These are phyloP conservation scores for Thaleichthys pacificus DNA, from an alignment of 2,797 vertebrate genomes.

Conservation along the genomic window DNA sequence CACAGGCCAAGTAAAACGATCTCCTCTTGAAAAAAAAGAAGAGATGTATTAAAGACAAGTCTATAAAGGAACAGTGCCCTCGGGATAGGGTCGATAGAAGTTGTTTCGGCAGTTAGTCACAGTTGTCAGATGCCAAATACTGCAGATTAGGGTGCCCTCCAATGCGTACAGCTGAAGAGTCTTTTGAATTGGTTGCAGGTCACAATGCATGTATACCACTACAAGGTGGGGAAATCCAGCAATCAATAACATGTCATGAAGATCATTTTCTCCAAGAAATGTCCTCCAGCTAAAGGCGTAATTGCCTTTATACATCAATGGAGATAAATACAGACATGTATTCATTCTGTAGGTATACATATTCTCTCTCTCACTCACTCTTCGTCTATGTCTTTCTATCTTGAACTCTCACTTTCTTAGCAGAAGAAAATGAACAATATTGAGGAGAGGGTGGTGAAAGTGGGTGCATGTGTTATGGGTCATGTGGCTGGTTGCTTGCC, in stretches of 20 bases:
- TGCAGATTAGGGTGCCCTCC: conserved; percentile 57
- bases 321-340: background rate
- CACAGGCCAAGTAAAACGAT: background rate
- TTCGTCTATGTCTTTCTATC: no score
- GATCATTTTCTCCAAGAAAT: no score
- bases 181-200: conserved; percentile 41
- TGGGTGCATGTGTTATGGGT: no score
- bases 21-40: conserved; percentile 38
- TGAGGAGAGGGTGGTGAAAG: no score
- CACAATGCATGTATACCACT: conserved; percentile 42
- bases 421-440: no score
- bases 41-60: conserved; percentile 57
- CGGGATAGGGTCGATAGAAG: conserved; percentile 62
- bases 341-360: no score
- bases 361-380: no score
- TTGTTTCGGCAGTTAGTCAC: conserved; percentile 68
- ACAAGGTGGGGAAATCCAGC: background rate
- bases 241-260: no score
- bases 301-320: background rate
- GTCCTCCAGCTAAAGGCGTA: no score
- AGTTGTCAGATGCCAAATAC: conserved; percentile 67
- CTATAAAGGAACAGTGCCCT: conserved; percentile 49
- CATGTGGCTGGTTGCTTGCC: no score
- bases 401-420: no score
- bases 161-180: conserved; percentile 59